A percentile compares a stretch with the other conserved stretches of the same genome.
Evolutionary conservation across 2,797 vertebrate species (phyloP).

Genomic region (Otolemur crassicaudatus): DNA sequence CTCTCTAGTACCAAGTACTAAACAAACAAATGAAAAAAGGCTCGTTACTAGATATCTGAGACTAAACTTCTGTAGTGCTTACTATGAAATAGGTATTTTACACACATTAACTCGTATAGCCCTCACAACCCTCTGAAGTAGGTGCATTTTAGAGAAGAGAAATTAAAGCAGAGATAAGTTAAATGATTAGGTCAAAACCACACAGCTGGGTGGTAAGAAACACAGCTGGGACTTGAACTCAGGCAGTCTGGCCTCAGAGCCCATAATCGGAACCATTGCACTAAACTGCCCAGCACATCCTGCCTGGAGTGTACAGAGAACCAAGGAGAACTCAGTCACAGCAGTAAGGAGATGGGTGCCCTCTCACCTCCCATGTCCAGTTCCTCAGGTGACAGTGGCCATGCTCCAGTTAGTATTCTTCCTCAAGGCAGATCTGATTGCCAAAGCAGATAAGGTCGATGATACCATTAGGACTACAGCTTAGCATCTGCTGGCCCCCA

Average conservation of each 20-base stretch:
- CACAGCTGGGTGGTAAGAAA: not conserved
- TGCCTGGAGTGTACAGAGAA: accelerated
- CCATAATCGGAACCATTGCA: not conserved
- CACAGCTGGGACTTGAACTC: not conserved
- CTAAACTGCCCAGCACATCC: accelerated
- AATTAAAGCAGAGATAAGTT: not conserved
- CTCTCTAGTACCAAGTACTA: not conserved
- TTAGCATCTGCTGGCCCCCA: not conserved
- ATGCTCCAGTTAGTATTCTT: not conserved
- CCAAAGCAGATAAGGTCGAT: not conserved
- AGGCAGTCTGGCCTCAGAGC: not conserved
- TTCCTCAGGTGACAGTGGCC: not conserved
- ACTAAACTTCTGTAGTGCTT: not conserved
- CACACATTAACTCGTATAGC: not conserved
- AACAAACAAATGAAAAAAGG: not conserved
- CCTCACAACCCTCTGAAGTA: not conserved
- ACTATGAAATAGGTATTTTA: not conserved
- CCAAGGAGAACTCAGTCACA: not conserved
- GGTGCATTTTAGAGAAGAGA: not conserved
- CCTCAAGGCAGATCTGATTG: not conserved
- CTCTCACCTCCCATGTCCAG: not conserved
- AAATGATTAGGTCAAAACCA: not conserved
- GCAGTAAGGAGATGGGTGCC: not conserved
- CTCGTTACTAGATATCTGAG: not conserved
- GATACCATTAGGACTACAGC: not conserved